A percentile compares a stretch with the other conserved stretches of the same genome.
These are phyloP conservation scores for Rousettus madagascariensis DNA, from an alignment of 2,797 vertebrate genomes.

Conservation along the genomic window DNA sequence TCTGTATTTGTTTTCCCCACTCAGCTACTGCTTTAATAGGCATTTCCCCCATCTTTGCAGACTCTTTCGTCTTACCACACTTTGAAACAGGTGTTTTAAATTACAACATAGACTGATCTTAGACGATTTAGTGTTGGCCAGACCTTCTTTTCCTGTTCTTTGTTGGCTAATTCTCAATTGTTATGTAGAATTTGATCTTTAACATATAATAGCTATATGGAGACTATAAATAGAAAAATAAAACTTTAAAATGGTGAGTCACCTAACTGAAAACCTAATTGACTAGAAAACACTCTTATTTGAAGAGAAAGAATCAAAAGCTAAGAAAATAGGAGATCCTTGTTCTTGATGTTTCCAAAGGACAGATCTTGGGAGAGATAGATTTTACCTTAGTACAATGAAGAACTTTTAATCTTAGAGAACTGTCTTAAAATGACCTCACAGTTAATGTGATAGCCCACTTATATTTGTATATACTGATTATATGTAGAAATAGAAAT, in stretches of 20 bases:
- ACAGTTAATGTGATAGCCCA: neutral
- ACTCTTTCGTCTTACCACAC: neutral
- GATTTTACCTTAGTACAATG: neutral
- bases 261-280: neutral
- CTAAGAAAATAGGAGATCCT: neutral
- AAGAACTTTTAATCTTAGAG: neutral
- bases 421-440: neutral
- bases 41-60: neutral
- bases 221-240: neutral
- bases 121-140: neutral
- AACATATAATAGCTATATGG: neutral
- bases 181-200: neutral
- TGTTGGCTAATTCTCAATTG: neutral
- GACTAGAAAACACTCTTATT: neutral
- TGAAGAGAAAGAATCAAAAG: conserved; percentile 16
- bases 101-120: neutral
- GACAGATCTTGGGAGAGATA: neutral
- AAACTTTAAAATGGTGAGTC: neutral
- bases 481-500: conserved; percentile 18
- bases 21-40: neutral
- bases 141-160: neutral
- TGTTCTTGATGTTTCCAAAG: neutral
- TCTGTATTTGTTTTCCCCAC: neutral
- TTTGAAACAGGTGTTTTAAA: neutral
- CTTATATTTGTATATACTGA: neutral